phyloP scores from a whole-genome alignment of 2,888 invertebrate genomes.

The Clivina fossor region DNA sequence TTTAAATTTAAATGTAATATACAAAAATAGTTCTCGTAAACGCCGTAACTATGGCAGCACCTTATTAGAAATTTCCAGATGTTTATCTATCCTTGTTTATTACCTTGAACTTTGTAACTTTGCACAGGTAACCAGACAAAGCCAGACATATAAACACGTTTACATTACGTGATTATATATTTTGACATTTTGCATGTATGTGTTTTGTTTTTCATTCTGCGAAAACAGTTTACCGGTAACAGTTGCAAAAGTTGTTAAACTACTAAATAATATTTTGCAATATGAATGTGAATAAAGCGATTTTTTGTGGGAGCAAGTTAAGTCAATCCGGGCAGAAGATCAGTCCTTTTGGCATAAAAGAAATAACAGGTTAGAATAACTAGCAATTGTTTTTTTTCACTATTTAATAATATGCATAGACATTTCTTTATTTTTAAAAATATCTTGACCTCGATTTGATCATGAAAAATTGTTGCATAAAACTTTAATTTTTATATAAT shows the following conservation, averaged over 20 bases:
- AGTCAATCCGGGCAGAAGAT: conserved; percentile 21
- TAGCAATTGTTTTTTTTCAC: not conserved
- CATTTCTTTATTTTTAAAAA: not conserved
- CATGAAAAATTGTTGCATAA: not conserved
- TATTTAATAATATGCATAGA: not conserved
- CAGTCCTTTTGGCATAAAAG: conserved; percentile 27
- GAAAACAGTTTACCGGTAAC: not conserved
- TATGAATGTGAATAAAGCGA: conserved; percentile 30
- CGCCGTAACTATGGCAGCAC: not conserved
- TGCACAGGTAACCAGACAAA: not conserved
- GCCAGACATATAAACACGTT: conserved; percentile 1
- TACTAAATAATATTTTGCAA: conserved; percentile 6
- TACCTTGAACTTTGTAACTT: conserved; percentile 16
- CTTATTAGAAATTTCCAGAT: not conserved
- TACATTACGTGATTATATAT: conserved; percentile 8
- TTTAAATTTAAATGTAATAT: not conserved
- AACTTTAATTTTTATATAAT: not conserved
- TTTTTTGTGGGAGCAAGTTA: conserved; percentile 20
- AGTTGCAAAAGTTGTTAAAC: not conserved
- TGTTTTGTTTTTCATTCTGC: conserved; percentile 4
- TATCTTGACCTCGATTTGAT: not conserved
- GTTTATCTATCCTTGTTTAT: not conserved
- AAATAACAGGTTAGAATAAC: conserved; percentile 24
- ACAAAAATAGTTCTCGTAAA: not conserved
- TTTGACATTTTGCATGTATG: conserved; percentile 14